A percentile compares a stretch with the other conserved stretches of the same genome.
These are phyloP conservation scores for Tragelaphus eurycerus DNA, from an alignment of 2,797 vertebrate genomes.

Conservation along the genomic window DNA sequence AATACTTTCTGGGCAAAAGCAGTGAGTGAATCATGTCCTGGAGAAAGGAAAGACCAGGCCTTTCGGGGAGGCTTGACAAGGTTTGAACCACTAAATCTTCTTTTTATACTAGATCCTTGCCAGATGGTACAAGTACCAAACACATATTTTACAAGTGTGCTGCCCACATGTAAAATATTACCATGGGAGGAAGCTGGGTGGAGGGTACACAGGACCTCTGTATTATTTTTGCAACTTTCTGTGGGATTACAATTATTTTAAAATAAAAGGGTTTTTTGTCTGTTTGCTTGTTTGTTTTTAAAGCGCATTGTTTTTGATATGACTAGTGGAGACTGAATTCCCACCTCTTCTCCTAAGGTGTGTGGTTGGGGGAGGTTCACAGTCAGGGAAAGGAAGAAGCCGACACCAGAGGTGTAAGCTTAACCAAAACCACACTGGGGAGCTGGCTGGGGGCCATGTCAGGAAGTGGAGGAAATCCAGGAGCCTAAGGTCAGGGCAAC, in stretches of 20 bases:
- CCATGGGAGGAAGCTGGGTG: background rate
- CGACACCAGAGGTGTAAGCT: background rate
- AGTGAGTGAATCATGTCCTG: background rate
- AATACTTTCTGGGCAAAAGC: background rate
- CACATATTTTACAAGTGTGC: background rate
- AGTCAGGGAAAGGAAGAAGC: background rate
- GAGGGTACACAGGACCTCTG: background rate
- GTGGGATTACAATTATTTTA: background rate
- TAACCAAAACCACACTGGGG: background rate
- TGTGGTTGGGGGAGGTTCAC: background rate
- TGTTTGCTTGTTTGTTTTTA: background rate
- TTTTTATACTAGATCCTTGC: background rate
- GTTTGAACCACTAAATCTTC: no score
- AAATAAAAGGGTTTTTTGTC: background rate
- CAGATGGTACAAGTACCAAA: background rate
- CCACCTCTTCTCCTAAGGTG: background rate
- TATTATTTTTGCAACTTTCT: background rate
- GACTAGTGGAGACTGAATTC: background rate
- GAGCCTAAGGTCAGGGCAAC: background rate
- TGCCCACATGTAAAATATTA: no score
- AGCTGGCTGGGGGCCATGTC: background rate
- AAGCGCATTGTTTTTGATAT: rapidly evolving
- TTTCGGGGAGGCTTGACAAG: background rate
- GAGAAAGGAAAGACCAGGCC: background rate
- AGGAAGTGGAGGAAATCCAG: background rate